phyloP scores from a whole-genome alignment of 2,113 vertebrate genomes.

The Alces alces region DNA sequence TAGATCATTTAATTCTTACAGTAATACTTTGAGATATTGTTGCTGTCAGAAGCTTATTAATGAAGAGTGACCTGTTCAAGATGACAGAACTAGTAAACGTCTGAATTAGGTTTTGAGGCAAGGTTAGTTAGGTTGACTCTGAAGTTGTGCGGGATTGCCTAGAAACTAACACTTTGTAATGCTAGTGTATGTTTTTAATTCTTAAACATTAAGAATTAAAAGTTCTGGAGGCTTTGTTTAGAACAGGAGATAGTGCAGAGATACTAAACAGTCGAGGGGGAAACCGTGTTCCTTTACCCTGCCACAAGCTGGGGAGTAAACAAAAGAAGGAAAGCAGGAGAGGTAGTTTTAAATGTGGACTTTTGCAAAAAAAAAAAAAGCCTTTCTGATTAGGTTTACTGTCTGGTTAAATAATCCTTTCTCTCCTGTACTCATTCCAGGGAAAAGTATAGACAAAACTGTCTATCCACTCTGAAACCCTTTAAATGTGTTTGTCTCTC shows the following conservation, averaged over 20 bases:
- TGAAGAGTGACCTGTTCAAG: not conserved
- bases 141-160: not conserved
- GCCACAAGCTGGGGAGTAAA: not conserved
- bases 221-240: not conserved
- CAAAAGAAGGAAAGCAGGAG: not conserved
- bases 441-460: not conserved
- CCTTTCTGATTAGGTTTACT: constrained; percentile 5
- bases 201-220: not conserved
- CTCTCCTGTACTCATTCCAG: not conserved
- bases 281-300: not conserved
- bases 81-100: not conserved
- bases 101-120: constrained; percentile 1
- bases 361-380: not conserved
- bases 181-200: not conserved
- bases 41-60: not conserved
- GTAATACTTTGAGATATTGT: not conserved
- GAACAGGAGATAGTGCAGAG: not conserved
- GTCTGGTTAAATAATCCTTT: not conserved
- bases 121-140: not conserved
- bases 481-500: not conserved
- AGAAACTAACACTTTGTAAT: not conserved
- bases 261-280: not conserved
- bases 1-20: not conserved
- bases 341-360: not conserved
- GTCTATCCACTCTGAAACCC: not conserved